phyloP scores from a whole-genome alignment of 2,888 invertebrate species.

The Acronicta psi region DNA sequence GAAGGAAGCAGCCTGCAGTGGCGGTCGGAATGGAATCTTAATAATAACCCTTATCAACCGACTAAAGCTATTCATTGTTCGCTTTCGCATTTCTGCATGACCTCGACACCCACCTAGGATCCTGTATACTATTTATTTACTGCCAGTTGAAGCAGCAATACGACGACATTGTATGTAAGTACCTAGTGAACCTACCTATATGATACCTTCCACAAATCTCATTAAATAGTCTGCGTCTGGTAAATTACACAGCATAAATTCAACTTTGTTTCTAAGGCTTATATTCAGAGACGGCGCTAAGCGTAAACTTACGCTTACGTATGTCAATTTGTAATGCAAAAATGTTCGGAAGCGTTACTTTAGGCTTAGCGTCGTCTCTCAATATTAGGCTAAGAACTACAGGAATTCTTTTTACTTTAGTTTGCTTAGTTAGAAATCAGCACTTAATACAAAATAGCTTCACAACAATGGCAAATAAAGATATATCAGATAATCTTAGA shows the following conservation, averaged over 20 bases:
- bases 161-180: too few relatives aligned
- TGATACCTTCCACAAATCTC: slow-evolving; percentile 34
- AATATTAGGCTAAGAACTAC: slow-evolving; percentile 19
- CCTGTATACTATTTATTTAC: not conserved
- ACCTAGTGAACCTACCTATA: slow-evolving; percentile 14
- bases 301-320: too few relatives aligned
- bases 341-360: too few relatives aligned
- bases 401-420: too few relatives aligned
- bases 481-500: slow-evolving; percentile 30
- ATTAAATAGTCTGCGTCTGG: not conserved
- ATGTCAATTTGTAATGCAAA: too few relatives aligned
- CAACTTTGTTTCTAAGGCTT: slow-evolving; percentile 28
- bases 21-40: too few relatives aligned
- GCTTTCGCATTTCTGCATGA: not conserved
- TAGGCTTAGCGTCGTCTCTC: too few relatives aligned
- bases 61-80: not conserved
- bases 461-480: slow-evolving; percentile 33
- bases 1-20: too few relatives aligned
- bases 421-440: slow-evolving; percentile 10
- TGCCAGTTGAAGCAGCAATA: not conserved
- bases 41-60: too few relatives aligned
- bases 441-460: slow-evolving; percentile 10
- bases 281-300: too few relatives aligned
- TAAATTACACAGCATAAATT: slow-evolving; percentile 15
- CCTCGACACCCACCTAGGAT: not conserved